Conservation (phyloP, 2,797 vertebrate species). For the Smutsia gigantea region DNA sequence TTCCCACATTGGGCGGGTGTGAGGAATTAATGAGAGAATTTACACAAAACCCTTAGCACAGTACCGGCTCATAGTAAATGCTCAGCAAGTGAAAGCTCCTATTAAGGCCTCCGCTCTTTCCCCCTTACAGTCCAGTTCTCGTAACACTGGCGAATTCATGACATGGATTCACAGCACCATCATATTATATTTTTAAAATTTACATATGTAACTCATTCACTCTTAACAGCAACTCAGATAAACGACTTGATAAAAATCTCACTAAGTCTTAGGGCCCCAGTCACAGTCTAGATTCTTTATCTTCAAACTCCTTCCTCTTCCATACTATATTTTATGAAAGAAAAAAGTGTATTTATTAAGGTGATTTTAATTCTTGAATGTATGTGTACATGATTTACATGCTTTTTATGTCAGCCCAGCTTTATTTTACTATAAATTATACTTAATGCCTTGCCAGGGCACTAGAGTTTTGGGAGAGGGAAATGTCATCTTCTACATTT, state of each 20-base stretch:
- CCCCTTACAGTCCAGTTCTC: background rate
- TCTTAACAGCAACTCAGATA: conserved; percentile 8
- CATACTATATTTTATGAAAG: background rate
- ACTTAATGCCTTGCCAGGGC: background rate
- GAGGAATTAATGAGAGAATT: background rate
- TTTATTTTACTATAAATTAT: background rate
- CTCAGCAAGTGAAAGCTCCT: background rate
- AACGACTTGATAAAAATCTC: conserved; percentile 14
- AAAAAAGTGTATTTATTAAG: background rate
- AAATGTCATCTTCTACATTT: background rate
- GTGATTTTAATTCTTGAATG: conserved; percentile 44
- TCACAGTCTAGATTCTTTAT: background rate
- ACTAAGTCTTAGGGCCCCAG: background rate
- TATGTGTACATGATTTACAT: conserved; percentile 17
- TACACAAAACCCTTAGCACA: background rate
- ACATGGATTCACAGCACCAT: background rate
- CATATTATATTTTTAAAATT: background rate
- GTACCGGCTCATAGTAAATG: background rate
- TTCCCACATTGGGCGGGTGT: background rate
- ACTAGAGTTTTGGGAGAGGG: background rate
- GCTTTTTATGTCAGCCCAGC: background rate
- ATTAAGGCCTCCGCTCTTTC: background rate
- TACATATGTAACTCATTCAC: background rate
- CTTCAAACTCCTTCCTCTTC: conserved; percentile 4
- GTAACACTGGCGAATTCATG: background rate